Evolutionary conservation across 2,113 vertebrate species (phyloP).

Genomic region (Dipodomys stephensi): DNA sequence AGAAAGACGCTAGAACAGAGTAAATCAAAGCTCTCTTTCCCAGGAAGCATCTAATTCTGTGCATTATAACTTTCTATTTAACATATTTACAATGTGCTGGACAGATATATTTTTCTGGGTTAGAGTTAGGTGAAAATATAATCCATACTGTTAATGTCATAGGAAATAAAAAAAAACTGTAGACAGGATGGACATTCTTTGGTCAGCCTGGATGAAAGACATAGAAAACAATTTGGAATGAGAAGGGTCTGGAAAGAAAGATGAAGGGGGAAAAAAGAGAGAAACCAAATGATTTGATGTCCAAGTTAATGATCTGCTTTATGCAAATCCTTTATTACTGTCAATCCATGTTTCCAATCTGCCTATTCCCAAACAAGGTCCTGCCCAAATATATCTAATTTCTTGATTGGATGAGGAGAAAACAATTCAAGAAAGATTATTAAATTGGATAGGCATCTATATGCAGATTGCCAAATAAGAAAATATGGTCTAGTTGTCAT

Average conservation of each 20-base stretch:
- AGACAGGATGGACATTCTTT: constrained; percentile 8
- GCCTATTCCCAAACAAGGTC: constrained; percentile 13
- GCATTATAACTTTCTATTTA: constrained; percentile 7
- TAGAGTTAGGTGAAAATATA: not conserved
- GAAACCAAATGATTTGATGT: not conserved
- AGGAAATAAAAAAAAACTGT: not conserved
- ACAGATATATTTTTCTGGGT: not conserved
- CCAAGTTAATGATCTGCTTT: constrained; percentile 38
- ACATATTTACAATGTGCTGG: not conserved
- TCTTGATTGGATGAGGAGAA: constrained; percentile 53
- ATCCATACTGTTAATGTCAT: not conserved
- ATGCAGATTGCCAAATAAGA: constrained; percentile 43
- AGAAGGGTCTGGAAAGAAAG: not conserved
- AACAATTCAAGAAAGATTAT: constrained; percentile 41
- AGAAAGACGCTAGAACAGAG: not conserved
- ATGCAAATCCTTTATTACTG: constrained; percentile 39
- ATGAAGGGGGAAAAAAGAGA: not conserved
- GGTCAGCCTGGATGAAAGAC: not conserved
- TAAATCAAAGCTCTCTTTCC: constrained; percentile 40
- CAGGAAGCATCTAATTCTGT: constrained; percentile 6
- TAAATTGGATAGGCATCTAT: constrained; percentile 35
- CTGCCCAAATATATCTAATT: constrained; percentile 44
- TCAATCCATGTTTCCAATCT: constrained; percentile 9
- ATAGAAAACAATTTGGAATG: not conserved
- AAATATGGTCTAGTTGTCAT: constrained; percentile 34